Conservation (phyloP, 1,140 invertebrate genomes). For the Hetaerina americana region DNA sequence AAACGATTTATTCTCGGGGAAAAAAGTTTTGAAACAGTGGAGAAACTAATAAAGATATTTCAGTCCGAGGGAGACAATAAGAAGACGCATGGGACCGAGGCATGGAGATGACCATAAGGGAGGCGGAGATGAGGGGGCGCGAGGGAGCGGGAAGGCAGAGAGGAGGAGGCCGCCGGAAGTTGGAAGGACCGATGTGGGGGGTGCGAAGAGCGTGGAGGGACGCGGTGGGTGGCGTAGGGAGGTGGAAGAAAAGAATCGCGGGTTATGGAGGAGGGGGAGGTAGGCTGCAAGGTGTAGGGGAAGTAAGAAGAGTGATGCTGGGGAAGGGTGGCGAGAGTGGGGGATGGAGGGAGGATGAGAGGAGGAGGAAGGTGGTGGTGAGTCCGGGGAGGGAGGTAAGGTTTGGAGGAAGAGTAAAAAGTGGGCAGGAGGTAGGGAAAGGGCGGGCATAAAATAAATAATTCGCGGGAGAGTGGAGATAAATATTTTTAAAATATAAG, state of each 20-base stretch:
- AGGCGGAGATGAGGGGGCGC: not conserved
- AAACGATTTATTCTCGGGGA: not conserved
- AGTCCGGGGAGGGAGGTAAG: too few relatives aligned
- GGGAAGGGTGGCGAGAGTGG: too few relatives aligned
- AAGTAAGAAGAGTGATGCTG: too few relatives aligned
- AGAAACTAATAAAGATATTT: slow-evolving; percentile 1
- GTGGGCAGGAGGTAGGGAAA: too few relatives aligned
- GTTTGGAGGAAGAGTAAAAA: too few relatives aligned
- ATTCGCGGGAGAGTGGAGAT: not conserved
- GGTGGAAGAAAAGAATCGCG: too few relatives aligned
- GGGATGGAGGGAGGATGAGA: not conserved
- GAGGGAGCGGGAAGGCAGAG: not conserved
- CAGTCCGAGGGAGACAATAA: not conserved
- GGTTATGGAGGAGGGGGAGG: too few relatives aligned
- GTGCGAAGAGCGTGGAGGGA: not conserved
- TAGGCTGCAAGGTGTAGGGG: too few relatives aligned
- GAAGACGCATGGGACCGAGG: not conserved
- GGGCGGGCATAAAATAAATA: slow-evolving; percentile 1
- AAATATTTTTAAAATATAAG: slow-evolving; percentile 1
- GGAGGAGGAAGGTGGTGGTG: too few relatives aligned
- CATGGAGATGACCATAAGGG: not conserved
- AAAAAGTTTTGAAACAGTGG: not conserved
- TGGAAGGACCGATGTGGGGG: not conserved
- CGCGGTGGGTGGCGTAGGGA: too few relatives aligned
- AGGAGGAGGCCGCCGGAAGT: too few relatives aligned